Percentiles rank a stretch among this genome's conserved stretches.
Conservation (phyloP, 2,797 vertebrate genomes). For the Artibeus jamaicensis region DNA sequence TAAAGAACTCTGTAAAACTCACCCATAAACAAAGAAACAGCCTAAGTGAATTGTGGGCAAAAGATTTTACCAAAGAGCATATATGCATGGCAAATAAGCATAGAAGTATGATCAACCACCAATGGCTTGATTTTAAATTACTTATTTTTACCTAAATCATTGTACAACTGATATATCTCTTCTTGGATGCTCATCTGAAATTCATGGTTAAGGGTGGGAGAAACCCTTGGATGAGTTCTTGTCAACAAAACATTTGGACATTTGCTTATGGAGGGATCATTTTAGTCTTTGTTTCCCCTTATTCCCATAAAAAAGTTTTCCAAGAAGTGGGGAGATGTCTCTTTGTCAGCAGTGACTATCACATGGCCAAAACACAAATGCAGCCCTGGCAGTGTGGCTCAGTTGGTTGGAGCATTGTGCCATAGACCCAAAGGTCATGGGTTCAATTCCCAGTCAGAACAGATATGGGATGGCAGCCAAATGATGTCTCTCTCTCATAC, state of each 20-base stretch:
- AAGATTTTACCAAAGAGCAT: constrained; percentile 24
- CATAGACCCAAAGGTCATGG: not conserved
- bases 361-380: not conserved
- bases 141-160: not conserved
- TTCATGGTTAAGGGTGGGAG: not conserved
- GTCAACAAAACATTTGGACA: not conserved
- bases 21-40: not conserved
- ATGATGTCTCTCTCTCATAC: not conserved
- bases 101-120: not conserved
- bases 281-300: not conserved
- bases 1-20: not conserved
- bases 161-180: not conserved
- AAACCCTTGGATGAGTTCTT: not conserved
- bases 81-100: not conserved
- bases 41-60: not conserved
- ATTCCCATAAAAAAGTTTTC: not conserved
- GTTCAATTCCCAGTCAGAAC: not conserved
- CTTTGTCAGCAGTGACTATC: not conserved
- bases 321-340: not conserved
- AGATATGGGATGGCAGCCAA: not conserved
- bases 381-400: not conserved
- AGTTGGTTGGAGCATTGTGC: not conserved
- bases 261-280: not conserved
- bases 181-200: not conserved
- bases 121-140: not conserved